phyloP scores from a whole-genome alignment of 2,113 vertebrate species.

The Mastomys natalensis region DNA sequence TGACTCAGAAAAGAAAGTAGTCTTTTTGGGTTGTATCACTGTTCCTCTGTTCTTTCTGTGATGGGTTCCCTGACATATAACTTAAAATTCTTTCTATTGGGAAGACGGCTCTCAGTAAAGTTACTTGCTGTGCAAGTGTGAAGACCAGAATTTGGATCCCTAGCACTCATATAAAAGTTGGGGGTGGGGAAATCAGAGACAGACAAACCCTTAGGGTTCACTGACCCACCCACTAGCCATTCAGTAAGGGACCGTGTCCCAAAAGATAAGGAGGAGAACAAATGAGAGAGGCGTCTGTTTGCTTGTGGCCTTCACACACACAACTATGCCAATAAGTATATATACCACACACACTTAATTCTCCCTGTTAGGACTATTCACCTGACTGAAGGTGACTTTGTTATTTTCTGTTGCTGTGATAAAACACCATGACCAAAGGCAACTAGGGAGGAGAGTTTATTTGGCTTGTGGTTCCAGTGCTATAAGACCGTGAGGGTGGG shows the following conservation, averaged over 20 bases:
- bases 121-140: not conserved
- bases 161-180: not conserved
- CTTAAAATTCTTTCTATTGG: not conserved
- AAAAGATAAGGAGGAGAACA: not conserved
- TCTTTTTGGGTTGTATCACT: not conserved
- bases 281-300: not conserved
- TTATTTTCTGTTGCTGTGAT: not conserved
- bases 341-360: not conserved
- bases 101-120: not conserved
- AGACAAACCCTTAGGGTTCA: not conserved
- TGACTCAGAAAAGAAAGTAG: no score
- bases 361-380: not conserved
- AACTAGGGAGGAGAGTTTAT: not conserved
- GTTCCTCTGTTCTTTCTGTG: not conserved
- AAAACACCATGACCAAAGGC: not conserved
- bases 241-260: not conserved
- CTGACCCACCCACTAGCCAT: not conserved
- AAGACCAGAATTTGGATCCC: not conserved
- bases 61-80: not conserved
- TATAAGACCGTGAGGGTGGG: not conserved
- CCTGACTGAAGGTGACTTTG: constrained; percentile 9
- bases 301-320: not conserved
- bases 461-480: not conserved
- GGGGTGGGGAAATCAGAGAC: not conserved
- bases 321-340: no score